Base-by-base conservation (phyloP, 2,113 vertebrate genomes). In the Melanotaenia duboulayi region DNA sequence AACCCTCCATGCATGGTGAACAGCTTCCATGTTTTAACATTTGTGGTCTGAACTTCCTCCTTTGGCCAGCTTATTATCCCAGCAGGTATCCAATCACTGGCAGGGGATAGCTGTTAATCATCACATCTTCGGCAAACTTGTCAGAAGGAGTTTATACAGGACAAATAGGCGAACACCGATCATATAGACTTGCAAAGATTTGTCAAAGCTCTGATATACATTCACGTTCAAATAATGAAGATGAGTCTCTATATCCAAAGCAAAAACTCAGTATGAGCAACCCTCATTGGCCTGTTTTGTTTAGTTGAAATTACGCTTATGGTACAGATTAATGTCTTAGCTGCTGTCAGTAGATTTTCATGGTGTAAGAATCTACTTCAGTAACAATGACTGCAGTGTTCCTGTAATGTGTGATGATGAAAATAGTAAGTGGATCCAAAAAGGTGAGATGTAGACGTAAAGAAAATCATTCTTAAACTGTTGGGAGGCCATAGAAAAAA, bases 101-200 rank as follows among this genome's bases (percentile, higher is more conserved):
- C n/a, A n/a, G n/a, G n/a, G n/a, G n/a, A n/a, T n/a, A n/a, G n/a
- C n/a, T n/a, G n/a, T n/a, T n/a, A n/a, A n/a, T n/a, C n/a, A n/a
- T n/a, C n/a, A n/a, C n/a, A n/a, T n/a, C n/a, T n/a, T n/a, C n/a
- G n/a, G n/a, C n/a, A n/a, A n/a, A n/a, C n/a, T n/a, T n/a, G n/a
- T n/a, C n/a, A n/a, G n/a, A n/a, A 14, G 81, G 54, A 68, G 52
- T 65, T 83, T 73, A 66, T 65, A 71, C 70, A 12, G 25, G 81
- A 64, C 57, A 60, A 11, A 24, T 70, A 57, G 8, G 32, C 4
- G 7, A 35, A 35, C 5, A 35, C 32, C 7, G 8, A 35, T 8
- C 1, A 35, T 35, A 7, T 7, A 71, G 65, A 58, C 22, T 40
- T 62, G 83, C 81, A 88, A 78, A 83, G 71, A 68, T 69, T 54